A percentile compares a stretch with the other conserved stretches of the same genome.
phyloP scores from a whole-genome alignment of 2,113 vertebrate species.

The Cyprinodon variegatus region DNA sequence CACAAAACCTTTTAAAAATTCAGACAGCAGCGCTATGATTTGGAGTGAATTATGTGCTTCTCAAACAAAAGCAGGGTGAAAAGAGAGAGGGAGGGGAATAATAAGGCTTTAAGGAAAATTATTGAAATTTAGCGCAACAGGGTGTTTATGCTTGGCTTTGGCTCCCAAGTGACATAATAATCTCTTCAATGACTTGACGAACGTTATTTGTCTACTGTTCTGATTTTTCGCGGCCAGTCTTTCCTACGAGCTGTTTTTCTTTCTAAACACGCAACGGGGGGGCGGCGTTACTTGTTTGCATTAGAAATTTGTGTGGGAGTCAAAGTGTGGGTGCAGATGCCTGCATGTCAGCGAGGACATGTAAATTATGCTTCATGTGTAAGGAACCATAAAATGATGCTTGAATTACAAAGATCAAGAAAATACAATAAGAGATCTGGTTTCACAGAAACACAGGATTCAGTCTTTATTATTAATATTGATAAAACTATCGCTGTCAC shows the following conservation, averaged over 20 bases:
- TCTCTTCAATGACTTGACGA: slow-evolving; percentile 44
- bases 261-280: slow-evolving; percentile 34
- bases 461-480: background rate
- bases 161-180: slow-evolving; percentile 53
- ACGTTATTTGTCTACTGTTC: slow-evolving; percentile 26
- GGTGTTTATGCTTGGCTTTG: slow-evolving; percentile 36
- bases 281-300: slow-evolving; percentile 44
- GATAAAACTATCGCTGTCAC: background rate
- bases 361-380: slow-evolving; percentile 9
- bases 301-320: slow-evolving; percentile 35
- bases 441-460: slow-evolving; percentile 16
- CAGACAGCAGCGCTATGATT: slow-evolving; percentile 34
- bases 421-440: background rate
- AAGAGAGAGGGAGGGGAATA: slow-evolving; percentile 29
- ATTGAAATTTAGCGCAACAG: slow-evolving; percentile 62
- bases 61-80: slow-evolving; percentile 60
- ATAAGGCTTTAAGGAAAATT: slow-evolving; percentile 63
- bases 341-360: slow-evolving; percentile 20
- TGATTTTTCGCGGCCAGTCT: slow-evolving; percentile 30
- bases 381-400: background rate
- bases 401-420: slow-evolving; percentile 16
- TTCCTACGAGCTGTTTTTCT: slow-evolving; percentile 48
- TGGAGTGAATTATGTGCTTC: slow-evolving; percentile 53
- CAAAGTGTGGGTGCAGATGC: slow-evolving; percentile 10
- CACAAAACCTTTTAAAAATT: slow-evolving; percentile 24